Conservation (phyloP, 2,113 vertebrate species). For the Clupea harengus region DNA sequence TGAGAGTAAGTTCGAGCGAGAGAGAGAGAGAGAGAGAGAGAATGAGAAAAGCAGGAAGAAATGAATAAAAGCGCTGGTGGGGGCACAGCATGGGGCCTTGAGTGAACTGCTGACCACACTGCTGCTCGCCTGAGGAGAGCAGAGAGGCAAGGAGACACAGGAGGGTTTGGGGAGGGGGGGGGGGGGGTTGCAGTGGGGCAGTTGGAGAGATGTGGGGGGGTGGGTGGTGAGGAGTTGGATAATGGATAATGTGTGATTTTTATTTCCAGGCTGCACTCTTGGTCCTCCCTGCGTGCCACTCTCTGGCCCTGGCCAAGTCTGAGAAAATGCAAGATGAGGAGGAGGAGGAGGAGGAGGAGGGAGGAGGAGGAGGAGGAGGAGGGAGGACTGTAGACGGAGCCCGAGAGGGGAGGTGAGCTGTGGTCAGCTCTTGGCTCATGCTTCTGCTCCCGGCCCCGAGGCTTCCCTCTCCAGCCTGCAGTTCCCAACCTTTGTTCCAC, state of each 20-base stretch:
- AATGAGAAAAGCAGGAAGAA: background rate
- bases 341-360: background rate
- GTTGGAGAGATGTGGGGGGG: background rate
- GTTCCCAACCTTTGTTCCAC: background rate
- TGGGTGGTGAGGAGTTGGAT: background rate
- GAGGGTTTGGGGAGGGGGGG: background rate
- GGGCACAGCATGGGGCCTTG: conserved; percentile 32
- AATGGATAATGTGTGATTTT: conserved; percentile 22
- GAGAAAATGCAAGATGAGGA: background rate
- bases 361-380: background rate
- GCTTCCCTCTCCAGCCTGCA: background rate
- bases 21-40: background rate
- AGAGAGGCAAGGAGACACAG: conserved; percentile 7
- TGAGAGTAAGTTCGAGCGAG: background rate
- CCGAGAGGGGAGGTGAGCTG: background rate
- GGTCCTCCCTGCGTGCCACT: conserved; percentile 23
- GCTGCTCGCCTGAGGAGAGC: conserved; percentile 37
- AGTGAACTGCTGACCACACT: conserved; percentile 28
- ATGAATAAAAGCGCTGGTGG: conserved; percentile 42
- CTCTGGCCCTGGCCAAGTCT: conserved; percentile 14
- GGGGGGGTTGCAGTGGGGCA: background rate
- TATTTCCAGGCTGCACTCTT: conserved; percentile 33
- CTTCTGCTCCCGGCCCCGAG: background rate
- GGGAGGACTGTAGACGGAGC: background rate
- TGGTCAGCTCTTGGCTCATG: background rate